Conservation (phyloP, 2,797 vertebrate genomes). For the Scolopax bukidnonensis region DNA sequence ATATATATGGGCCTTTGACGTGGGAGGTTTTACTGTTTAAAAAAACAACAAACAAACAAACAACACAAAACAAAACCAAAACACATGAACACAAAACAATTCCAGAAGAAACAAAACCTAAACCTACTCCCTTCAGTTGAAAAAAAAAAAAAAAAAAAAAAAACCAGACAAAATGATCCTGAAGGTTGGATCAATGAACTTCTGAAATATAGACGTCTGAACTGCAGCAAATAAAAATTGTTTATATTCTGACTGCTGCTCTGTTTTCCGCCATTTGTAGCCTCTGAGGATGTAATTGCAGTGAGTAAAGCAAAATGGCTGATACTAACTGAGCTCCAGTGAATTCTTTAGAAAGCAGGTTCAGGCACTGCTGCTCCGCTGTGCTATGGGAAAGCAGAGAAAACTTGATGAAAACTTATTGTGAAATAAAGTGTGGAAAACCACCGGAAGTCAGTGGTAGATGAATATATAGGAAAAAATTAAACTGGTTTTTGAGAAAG, state of each 20-base stretch:
- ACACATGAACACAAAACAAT: too few relatives aligned
- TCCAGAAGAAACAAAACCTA: background rate
- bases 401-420: background rate
- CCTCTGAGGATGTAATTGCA: background rate
- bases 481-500: background rate
- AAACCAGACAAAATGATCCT: background rate
- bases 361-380: background rate
- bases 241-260: background rate
- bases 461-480: background rate
- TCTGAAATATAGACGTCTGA: background rate
- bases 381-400: background rate
- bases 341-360: background rate
- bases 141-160: background rate
- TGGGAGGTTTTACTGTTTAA: background rate
- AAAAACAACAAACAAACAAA: background rate
- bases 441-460: background rate
- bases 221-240: background rate
- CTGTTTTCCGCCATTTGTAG: background rate
- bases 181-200: background rate
- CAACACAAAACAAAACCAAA: background rate
- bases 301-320: constrained; percentile 25
- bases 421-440: background rate
- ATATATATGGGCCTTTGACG: background rate
- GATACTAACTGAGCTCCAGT: background rate
- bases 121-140: background rate